phyloP scores from a whole-genome alignment of 2,888 invertebrate species.

The Hetaerina titia region DNA sequence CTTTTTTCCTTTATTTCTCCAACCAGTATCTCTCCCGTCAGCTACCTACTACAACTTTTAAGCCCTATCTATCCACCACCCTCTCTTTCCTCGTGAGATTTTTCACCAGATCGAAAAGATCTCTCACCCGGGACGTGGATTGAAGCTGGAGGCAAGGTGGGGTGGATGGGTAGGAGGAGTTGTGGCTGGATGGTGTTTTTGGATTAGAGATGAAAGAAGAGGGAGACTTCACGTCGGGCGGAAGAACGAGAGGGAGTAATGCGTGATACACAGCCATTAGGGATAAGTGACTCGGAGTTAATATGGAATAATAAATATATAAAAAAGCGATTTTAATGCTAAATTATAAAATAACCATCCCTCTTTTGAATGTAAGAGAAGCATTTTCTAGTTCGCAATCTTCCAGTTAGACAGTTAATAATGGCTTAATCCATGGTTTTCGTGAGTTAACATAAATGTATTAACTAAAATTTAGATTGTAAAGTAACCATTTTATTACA shows the following conservation, averaged over 20 bases:
- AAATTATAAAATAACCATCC: too few species aligned
- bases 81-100: neutral
- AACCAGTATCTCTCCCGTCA: neutral
- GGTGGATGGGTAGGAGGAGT: neutral
- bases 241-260: too few species aligned
- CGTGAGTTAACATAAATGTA: too few species aligned
- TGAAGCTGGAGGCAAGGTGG: neutral
- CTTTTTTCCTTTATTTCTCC: slow-evolving; percentile 10
- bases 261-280: neutral
- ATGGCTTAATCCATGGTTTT: too few species aligned
- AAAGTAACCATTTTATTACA: too few species aligned
- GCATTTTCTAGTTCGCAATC: too few species aligned
- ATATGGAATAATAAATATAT: too few species aligned
- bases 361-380: too few species aligned
- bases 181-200: neutral
- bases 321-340: too few species aligned
- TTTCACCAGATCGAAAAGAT: neutral
- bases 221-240: neutral
- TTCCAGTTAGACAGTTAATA: too few species aligned
- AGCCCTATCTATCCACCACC: neutral
- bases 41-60: neutral
- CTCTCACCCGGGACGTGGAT: neutral
- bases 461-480: too few species aligned
- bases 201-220: neutral
- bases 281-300: neutral